A percentile compares a stretch with the other conserved stretches of the same genome.
These are phyloP conservation scores for Bellardia pandia DNA, from an alignment of 2,888 invertebrate species.

Conservation along the genomic window DNA sequence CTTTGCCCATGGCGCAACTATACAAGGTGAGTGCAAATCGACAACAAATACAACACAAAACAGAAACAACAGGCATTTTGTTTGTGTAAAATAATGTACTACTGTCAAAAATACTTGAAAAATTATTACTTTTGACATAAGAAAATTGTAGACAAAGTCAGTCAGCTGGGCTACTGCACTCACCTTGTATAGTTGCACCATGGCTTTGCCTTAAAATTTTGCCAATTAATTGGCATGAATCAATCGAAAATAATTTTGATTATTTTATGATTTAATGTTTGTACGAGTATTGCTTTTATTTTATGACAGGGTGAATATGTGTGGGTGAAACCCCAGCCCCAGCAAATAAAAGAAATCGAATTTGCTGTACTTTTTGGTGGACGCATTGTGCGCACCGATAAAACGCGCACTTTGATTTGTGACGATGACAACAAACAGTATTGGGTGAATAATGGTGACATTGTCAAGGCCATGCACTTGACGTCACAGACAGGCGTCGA, in stretches of 20 bases:
- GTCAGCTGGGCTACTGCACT: too few relatives aligned
- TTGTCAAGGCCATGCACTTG: constrained; percentile 89
- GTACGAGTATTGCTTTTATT: neutral
- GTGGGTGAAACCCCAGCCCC: constrained; percentile 92
- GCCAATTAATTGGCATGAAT: neutral
- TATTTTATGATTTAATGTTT: neutral
- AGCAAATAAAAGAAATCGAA: constrained; percentile 85
- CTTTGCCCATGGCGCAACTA: too few relatives aligned
- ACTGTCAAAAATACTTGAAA: too few relatives aligned
- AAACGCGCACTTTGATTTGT: constrained; percentile 89
- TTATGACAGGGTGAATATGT: constrained; percentile 91
- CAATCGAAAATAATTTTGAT: neutral
- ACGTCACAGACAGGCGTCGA: constrained; percentile 93
- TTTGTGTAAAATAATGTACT: too few relatives aligned
- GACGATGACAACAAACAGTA: constrained; percentile 94
- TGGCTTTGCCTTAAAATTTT: too few relatives aligned
- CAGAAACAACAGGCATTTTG: too few relatives aligned
- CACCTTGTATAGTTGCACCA: too few relatives aligned
- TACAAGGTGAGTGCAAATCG: too few relatives aligned
- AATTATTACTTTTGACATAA: too few relatives aligned
- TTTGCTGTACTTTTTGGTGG: constrained; percentile 95
- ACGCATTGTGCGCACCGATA: constrained; percentile 90
- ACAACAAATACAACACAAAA: too few relatives aligned
- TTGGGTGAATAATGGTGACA: constrained; percentile 86
- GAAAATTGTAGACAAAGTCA: too few relatives aligned